These are phyloP conservation scores for Crossaster papposus DNA, from an alignment of 53 echinoderm and acorn worm genomes.

Conservation along the genomic window DNA sequence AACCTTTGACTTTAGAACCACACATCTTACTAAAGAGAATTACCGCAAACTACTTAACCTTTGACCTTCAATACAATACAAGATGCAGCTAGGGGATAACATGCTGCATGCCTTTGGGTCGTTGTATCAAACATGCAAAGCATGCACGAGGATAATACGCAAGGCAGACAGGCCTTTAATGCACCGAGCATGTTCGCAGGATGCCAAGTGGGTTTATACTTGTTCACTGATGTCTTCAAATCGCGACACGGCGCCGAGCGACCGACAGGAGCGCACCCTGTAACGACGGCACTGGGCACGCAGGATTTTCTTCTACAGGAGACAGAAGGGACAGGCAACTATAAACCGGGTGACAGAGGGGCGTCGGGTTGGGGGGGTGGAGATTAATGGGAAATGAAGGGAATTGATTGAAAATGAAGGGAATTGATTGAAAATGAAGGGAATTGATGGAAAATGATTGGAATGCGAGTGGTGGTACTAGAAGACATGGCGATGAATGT, in stretches of 20 bases:
- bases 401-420: background rate
- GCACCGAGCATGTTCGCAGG: background rate
- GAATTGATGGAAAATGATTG: background rate
- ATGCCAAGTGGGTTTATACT: slow-evolving; percentile 8
- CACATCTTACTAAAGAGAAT: too few species aligned
- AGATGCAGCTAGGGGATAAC: background rate
- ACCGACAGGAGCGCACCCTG: slow-evolving; percentile 48
- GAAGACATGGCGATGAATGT: too few species aligned
- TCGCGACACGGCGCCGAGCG: slow-evolving; percentile 42
- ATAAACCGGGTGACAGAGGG: background rate
- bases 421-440: background rate
- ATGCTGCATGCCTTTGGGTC: background rate
- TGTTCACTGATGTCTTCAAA: slow-evolving; percentile 63
- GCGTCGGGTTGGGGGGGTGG: background rate
- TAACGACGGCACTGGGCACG: slow-evolving; percentile 62
- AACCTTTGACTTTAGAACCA: background rate
- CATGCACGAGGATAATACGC: background rate
- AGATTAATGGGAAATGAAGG: background rate
- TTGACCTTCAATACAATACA: background rate
- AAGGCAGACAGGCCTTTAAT: background rate
- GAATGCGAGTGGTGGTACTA: too few species aligned
- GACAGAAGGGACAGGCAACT: slow-evolving; percentile 42
- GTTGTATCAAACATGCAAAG: background rate
- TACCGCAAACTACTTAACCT: too few species aligned
- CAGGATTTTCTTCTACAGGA: slow-evolving; percentile 60